phyloP scores from a whole-genome alignment of 1,140 invertebrate species.

The Drosophila gunungcola region DNA sequence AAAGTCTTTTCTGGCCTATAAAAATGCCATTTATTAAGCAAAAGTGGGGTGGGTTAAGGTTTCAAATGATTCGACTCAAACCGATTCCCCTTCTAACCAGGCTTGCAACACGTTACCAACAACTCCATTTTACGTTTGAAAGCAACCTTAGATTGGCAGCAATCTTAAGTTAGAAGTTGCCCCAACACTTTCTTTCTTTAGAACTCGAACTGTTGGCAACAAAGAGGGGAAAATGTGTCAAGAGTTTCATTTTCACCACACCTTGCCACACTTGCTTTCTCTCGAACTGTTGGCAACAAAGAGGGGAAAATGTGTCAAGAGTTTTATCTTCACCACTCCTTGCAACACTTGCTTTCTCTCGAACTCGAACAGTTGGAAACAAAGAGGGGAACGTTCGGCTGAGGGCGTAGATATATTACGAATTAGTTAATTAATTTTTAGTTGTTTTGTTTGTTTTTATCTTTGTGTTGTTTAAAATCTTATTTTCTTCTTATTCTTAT shows the following conservation, averaged over 20 bases:
- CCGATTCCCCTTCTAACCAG: background rate
- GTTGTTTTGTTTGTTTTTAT: too few species aligned
- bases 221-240: background rate
- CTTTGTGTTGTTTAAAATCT: too few species aligned
- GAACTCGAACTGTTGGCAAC: background rate
- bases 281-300: background rate
- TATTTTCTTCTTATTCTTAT: too few species aligned
- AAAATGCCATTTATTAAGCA: constrained; percentile 24
- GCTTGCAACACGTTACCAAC: background rate
- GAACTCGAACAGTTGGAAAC: too few species aligned
- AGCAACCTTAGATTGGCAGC: too few species aligned
- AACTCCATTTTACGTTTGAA: background rate
- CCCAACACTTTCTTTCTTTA: too few species aligned
- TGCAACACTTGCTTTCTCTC: background rate
- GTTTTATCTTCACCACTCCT: constrained; percentile 2
- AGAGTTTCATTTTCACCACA: constrained; percentile 7
- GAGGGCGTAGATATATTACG: too few species aligned
- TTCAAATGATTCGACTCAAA: background rate
- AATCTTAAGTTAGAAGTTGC: too few species aligned
- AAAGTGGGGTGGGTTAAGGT: background rate
- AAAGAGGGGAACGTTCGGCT: too few species aligned
- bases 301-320: too few species aligned
- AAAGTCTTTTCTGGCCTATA: constrained; percentile 8
- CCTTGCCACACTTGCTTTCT: background rate
- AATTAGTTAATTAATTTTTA: too few species aligned